phyloP scores from a whole-genome alignment of 2,113 vertebrate species.

The Phrynosoma platyrhinos region DNA sequence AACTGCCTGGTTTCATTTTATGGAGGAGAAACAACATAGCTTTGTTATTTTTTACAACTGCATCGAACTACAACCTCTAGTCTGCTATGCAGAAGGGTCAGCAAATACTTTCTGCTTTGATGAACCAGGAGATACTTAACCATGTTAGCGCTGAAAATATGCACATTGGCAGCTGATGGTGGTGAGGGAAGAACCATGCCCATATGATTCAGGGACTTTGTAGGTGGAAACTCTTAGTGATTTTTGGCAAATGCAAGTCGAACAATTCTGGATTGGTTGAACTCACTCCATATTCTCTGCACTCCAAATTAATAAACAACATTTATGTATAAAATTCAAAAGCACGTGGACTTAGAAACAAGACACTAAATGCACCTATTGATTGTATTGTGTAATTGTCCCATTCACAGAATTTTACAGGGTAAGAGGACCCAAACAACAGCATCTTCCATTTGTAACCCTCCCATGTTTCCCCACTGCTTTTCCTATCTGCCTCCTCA shows the following conservation, averaged over 20 bases:
- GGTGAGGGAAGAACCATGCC: background rate
- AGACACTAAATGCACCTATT: too few relatives aligned
- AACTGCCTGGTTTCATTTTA: conserved; percentile 4
- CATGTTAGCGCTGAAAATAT: background rate
- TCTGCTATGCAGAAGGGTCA: background rate
- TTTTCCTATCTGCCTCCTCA: background rate
- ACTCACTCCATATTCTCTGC: background rate
- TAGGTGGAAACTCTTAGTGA: background rate
- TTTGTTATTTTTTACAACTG: background rate
- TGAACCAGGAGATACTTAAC: background rate
- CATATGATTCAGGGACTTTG: background rate
- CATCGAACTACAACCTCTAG: background rate
- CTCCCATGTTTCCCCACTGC: background rate
- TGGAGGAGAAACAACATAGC: background rate
- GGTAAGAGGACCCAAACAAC: background rate
- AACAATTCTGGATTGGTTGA: background rate
- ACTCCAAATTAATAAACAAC: background rate
- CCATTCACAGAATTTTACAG: background rate
- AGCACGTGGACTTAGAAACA: background rate
- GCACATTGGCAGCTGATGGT: background rate
- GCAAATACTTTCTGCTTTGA: background rate
- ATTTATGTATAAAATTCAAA: background rate
- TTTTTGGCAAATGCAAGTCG: background rate
- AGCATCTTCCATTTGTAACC: background rate
- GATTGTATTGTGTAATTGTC: background rate